phyloP scores from a whole-genome alignment of 2,797 vertebrate genomes.

The Streptopelia turtur region DNA sequence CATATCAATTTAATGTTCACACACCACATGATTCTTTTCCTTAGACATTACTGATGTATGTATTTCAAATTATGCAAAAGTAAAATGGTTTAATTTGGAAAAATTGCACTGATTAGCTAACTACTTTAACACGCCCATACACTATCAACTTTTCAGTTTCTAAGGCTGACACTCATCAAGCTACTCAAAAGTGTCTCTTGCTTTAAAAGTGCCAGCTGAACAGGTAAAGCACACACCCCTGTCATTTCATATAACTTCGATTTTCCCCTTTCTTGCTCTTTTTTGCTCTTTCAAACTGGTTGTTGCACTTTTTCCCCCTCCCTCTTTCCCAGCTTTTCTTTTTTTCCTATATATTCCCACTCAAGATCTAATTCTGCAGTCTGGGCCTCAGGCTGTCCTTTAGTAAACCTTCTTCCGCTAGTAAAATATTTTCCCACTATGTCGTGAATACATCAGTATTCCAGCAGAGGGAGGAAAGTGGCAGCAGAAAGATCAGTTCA shows the following conservation, averaged over 20 bases:
- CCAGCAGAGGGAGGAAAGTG: slow-evolving; percentile 63
- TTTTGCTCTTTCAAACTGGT: background rate
- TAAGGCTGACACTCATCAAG: background rate
- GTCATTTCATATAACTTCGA: background rate
- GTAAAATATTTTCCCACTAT: slow-evolving; percentile 14
- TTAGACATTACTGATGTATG: background rate
- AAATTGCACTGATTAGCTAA: background rate
- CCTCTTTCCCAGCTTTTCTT: background rate
- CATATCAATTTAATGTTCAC: background rate
- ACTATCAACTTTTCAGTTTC: background rate
- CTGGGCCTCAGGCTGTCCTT: slow-evolving; percentile 15
- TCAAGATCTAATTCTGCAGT: slow-evolving; percentile 5
- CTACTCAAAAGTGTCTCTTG: background rate
- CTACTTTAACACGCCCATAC: background rate
- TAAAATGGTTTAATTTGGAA: background rate
- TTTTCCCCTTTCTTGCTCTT: background rate
- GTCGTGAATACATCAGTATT: slow-evolving; percentile 37
- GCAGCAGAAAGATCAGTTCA: slow-evolving; percentile 60
- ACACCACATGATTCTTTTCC: background rate
- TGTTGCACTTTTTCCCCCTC: background rate
- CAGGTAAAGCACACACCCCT: background rate
- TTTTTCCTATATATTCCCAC: background rate
- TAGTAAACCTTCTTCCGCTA: slow-evolving; percentile 3
- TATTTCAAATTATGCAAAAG: background rate
- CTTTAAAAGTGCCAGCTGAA: background rate